A percentile compares a stretch with the other conserved stretches of the same genome.
phyloP scores from a whole-genome alignment of 2,797 vertebrate genomes.

The Meda fulgida region DNA sequence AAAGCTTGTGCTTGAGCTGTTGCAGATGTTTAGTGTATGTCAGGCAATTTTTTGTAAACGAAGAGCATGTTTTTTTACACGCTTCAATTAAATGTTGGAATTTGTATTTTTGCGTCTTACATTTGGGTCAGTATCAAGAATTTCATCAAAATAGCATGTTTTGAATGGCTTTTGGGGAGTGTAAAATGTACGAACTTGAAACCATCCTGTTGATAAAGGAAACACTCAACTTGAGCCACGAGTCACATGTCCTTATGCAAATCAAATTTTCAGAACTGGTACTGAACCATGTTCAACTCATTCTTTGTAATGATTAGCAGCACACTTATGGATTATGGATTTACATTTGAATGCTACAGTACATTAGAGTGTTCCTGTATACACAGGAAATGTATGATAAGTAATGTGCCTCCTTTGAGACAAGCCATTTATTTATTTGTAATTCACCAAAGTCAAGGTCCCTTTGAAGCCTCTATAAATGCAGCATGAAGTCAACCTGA shows the following conservation, averaged over 20 bases:
- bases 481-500: not conserved
- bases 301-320: not conserved
- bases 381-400: not conserved
- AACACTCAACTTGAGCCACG: not conserved
- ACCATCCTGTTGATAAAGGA: not conserved
- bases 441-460: not conserved
- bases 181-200: not conserved
- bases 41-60: conserved; percentile 5
- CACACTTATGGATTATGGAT: not conserved
- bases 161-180: not conserved
- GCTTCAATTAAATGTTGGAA: conserved; percentile 24
- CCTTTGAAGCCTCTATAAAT: not conserved
- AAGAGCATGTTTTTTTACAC: conserved; percentile 39
- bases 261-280: not conserved
- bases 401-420: not conserved
- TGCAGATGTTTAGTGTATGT: not conserved
- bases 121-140: not conserved
- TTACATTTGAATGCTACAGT: not conserved
- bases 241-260: not conserved
- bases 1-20: conserved; percentile 1
- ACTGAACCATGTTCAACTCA: not conserved
- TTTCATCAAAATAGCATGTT: not conserved
- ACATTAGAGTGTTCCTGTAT: not conserved
- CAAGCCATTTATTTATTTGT: not conserved
- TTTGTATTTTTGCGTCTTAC: not conserved